Conservation (phyloP, 2,888 invertebrate species). For the Acanthococcus lagerstroemiae region DNA sequence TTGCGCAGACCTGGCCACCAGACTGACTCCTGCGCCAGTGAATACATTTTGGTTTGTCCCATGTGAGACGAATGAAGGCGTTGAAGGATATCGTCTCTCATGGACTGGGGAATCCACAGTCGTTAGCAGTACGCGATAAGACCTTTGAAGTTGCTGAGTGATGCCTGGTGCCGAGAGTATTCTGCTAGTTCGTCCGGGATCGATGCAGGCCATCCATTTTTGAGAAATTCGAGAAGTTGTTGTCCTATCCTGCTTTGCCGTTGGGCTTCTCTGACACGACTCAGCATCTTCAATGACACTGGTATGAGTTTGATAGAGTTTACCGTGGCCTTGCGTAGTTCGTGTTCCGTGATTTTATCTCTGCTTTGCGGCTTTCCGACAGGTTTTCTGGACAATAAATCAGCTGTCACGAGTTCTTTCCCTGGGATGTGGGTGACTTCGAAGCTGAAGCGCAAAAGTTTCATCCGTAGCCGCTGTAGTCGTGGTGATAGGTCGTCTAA, state of each 20-base stretch:
- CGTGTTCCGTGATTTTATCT: too few relatives aligned
- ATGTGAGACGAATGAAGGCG: slow-evolving; percentile 14
- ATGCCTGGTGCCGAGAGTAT: neutral
- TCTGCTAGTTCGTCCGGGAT: neutral
- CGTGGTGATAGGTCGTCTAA: neutral
- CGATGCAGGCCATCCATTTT: too few relatives aligned
- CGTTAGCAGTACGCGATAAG: slow-evolving; percentile 3
- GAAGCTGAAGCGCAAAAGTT: neutral
- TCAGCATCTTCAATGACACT: too few relatives aligned
- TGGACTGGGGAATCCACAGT: neutral
- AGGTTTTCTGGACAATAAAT: too few relatives aligned
- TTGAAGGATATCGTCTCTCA: slow-evolving; percentile 5
- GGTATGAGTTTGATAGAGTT: too few relatives aligned
- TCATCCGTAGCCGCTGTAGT: neutral
- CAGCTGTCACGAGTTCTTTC: neutral
- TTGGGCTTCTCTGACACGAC: too few relatives aligned
- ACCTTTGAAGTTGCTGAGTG: slow-evolving; percentile 2
- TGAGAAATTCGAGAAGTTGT: too few relatives aligned
- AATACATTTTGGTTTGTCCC: slow-evolving; percentile 9
- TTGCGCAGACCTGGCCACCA: slow-evolving; percentile 13
- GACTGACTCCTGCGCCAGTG: neutral
- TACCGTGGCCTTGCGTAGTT: too few relatives aligned
- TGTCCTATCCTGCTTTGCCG: too few relatives aligned
- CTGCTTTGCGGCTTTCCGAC: too few relatives aligned
- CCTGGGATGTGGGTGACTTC: neutral